Percentiles rank a stretch among this genome's conserved stretches.
These are phyloP conservation scores for Ramphastos sulfuratus DNA, from an alignment of 2,113 vertebrate genomes.

Conservation along the genomic window DNA sequence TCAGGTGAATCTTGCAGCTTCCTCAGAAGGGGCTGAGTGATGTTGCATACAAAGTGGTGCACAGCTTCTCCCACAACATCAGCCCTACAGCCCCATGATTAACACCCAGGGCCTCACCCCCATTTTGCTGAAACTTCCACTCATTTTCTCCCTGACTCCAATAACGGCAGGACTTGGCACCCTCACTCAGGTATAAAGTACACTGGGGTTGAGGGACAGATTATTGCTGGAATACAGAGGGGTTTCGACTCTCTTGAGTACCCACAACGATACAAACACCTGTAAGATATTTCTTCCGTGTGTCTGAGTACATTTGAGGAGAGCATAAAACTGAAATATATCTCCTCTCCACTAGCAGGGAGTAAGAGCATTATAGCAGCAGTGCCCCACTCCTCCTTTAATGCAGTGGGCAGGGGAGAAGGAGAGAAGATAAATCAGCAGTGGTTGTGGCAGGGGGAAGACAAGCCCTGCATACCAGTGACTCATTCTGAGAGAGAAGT, in stretches of 20 bases:
- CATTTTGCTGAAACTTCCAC: neutral
- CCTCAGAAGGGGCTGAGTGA: rapidly evolving
- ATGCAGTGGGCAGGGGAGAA: neutral
- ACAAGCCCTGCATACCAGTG: neutral
- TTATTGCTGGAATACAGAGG: neutral
- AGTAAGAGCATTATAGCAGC: constrained; percentile 13
- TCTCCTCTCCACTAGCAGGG: neutral
- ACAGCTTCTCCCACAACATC: neutral
- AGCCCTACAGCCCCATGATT: neutral
- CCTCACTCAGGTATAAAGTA: neutral
- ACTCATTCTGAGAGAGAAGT: constrained; percentile 21
- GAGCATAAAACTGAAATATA: constrained; percentile 47
- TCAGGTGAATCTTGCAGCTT: neutral
- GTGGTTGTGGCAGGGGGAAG: neutral
- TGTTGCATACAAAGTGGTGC: neutral
- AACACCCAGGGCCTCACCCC: neutral
- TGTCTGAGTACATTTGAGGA: constrained; percentile 18
- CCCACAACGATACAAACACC: constrained; percentile 26
- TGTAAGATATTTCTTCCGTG: constrained; percentile 23
- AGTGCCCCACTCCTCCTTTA: neutral
- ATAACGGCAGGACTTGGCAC: neutral
- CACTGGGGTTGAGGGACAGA: neutral
- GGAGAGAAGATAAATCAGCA: neutral
- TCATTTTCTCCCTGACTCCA: neutral
- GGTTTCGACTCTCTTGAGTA: constrained; percentile 5